Percentiles rank a stretch among this genome's conserved stretches.
Evolutionary conservation across 2,888 invertebrate species (phyloP).

Genomic region (Tetragonula carbonaria): DNA sequence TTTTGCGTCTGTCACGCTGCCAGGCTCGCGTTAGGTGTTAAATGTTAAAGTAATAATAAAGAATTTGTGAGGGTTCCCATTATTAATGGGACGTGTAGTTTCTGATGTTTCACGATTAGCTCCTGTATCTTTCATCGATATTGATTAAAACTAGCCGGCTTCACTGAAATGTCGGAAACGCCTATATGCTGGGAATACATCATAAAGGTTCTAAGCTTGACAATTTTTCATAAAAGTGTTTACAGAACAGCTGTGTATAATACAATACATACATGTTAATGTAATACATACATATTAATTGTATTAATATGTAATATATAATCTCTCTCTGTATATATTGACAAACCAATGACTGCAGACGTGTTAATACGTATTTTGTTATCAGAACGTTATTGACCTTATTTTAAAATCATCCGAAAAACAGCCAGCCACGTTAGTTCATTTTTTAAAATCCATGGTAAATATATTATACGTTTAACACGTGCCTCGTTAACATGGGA

Average conservation of each 20-base stretch:
- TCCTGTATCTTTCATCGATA: not conserved
- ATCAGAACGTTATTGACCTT: no score
- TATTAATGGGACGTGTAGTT: not conserved
- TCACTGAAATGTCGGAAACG: not conserved
- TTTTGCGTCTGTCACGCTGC: slow-evolving; percentile 9
- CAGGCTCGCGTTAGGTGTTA: not conserved
- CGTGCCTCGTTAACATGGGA: not conserved
- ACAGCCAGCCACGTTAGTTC: not conserved
- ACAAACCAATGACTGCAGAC: no score
- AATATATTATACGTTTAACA: not conserved
- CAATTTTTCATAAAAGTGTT: not conserved
- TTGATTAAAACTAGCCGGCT: not conserved
- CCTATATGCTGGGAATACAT: not conserved
- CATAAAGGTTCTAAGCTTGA: not conserved
- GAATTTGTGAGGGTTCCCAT: not conserved
- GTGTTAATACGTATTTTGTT: no score
- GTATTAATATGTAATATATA: no score
- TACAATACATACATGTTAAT: no score
- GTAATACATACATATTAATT: no score
- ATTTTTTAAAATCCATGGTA: not conserved
- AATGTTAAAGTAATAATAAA: slow-evolving; percentile 18
- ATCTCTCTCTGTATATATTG: no score
- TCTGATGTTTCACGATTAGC: not conserved
- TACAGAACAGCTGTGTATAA: not conserved
- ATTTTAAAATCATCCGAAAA: no score